phyloP scores from a whole-genome alignment of 2,888 invertebrate species.

The Dysmachus trigonus region DNA sequence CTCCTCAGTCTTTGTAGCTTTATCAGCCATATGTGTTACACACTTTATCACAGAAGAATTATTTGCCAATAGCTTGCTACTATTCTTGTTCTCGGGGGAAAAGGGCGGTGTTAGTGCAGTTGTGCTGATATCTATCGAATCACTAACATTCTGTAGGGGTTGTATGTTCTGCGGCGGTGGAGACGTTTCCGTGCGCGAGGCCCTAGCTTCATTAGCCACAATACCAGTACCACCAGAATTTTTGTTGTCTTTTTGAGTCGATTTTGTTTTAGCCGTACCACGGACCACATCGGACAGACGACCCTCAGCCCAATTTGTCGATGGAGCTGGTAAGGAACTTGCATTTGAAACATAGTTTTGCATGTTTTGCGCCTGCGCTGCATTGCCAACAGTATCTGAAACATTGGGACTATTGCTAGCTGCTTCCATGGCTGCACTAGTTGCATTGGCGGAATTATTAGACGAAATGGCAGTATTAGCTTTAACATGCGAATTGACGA shows the following conservation, averaged over 20 bases:
- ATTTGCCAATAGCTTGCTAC: conserved; percentile 54
- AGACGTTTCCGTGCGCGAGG: conserved; percentile 12
- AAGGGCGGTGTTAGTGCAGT: conserved; percentile 68
- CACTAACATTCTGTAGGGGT: conserved; percentile 50
- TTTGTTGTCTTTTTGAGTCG: conserved; percentile 55
- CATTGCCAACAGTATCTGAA: conserved; percentile 24
- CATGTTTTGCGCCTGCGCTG: neutral
- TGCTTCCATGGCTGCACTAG: neutral
- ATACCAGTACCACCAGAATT: neutral
- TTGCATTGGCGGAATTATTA: conserved; percentile 16
- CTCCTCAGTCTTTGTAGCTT: conserved; percentile 75
- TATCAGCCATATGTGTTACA: conserved; percentile 70
- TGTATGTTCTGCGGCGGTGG: conserved; percentile 53
- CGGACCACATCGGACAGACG: conserved; percentile 83
- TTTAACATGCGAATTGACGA: conserved; percentile 31
- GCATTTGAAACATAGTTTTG: conserved; percentile 20
- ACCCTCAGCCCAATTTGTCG: conserved; percentile 53
- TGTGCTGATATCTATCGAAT: conserved; percentile 48
- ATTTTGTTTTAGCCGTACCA: conserved; percentile 70
- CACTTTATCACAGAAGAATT: conserved; percentile 65
- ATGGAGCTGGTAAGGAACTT: conserved; percentile 23
- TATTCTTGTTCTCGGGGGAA: conserved; percentile 65
- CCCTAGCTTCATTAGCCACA: neutral
- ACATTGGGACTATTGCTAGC: neutral
- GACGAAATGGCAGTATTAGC: conserved; percentile 42